Evolutionary conservation across 2,797 vertebrate genomes (phyloP), one percentile per base, ranked within the genome.

Genomic region (Percopsis omiscomaycus): DNA sequence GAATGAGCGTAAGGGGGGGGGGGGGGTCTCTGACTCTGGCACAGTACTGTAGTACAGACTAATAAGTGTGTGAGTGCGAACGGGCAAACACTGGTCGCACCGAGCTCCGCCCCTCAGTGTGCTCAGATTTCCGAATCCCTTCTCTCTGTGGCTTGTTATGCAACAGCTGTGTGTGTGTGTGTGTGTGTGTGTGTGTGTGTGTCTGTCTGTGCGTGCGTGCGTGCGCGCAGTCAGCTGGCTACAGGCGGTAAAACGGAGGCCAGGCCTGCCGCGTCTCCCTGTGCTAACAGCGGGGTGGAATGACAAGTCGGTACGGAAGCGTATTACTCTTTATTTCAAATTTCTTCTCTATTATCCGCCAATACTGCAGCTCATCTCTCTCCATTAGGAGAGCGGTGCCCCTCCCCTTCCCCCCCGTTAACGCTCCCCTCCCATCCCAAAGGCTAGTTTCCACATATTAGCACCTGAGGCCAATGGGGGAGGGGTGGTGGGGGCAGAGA

Each of bases 371-470:
- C 55, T 61, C 51, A 42, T 47, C 15, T 42, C 11, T 49, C 55
- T 13, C 47, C 15, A n/a, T 32, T 51, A 22, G n/a, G 66, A 14
- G 30, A 30, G 10, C 56, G 69, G 45, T 29, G 61, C 47, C 61
- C n/a, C 22, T 37, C 42, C 8, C 32, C n/a, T n/a, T 16, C n/a
- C n/a, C n/a, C n/a, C 22, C 11, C 14, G 0, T 9, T 55, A 16
- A 1, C 14, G 9, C 53, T 48, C 27, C 42, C 5, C 28, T 22
- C 28, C 28, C n/a, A 2, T 65, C 73, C 70, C 45, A 71, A 69
- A 73, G 64, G 81, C 64, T 70, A 69, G 63, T 80, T 81, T 79
- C 71, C 76, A 69, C 70, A 82, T 82, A 79, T 80, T 79, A 82
- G 78, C 77, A 76, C 80, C 74, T 68, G 65, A 67, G 83, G 83